Base-by-base conservation (phyloP, 1,140 invertebrate genomes). In the Macrotrachela quadricornifera region DNA sequence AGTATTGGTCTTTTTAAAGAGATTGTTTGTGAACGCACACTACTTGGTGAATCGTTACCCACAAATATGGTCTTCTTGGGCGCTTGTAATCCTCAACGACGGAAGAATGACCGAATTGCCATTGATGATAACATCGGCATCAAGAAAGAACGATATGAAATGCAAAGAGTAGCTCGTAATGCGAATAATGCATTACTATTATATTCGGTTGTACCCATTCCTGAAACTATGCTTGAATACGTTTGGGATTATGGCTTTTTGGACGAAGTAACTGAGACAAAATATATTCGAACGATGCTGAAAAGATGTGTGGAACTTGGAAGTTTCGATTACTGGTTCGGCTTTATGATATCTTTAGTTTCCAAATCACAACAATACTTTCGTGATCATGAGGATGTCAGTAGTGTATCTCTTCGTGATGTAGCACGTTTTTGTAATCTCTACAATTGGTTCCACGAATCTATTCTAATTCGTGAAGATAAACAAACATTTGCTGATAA, bases 11-110 rank as follows among this genome's bases (percentile, higher is more conserved):
- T 60, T 6, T 55, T 62, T 8, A 45, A 21, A 48, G 58, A 60
- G 16, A 54, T 59, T 13, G 42, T 62, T 16, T 60, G 60, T 45
- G 59, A 62, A 16, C 56, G 57, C 36, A 45, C 10, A 15, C 56
- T 53, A 17, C 43, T 52, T 30, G 58, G 59, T 13, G 38, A 51
- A 47, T 13, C 46, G 3, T 41, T 62, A 4, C 21, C 58, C 17
- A 51, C 59, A 30, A 62, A 62, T 52, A 13, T 62, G 4, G 44
- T 46, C 17, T 17, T n/a, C 2, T 40, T 62, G 15, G 59, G 56
- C 36, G 60, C 60, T 12, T 62, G 59, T 45, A 62, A 62, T 55
- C 60, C 60, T n/a, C n/a, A n/a, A n/a, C n/a, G n/a, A n/a, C n/a
- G n/a, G n/a, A n/a, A n/a, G n/a, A n/a, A n/a, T n/a, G n/a, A n/a